phyloP scores from a whole-genome alignment of 2,888 invertebrate genomes.

The Agrochola macilenta region DNA sequence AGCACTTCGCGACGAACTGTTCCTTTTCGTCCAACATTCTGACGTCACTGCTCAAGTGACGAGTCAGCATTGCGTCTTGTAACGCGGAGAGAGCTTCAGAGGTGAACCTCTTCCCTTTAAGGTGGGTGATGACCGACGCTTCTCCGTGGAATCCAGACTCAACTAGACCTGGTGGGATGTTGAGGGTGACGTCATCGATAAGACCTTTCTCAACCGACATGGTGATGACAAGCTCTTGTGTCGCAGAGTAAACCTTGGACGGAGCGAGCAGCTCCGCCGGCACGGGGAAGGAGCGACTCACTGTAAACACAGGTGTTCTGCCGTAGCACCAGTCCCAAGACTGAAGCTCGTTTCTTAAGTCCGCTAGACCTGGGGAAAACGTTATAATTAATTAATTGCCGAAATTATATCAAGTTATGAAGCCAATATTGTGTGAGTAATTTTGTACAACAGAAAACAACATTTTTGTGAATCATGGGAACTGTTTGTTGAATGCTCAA shows the following conservation, averaged over 20 bases:
- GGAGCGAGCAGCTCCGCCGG: slow-evolving; percentile 88
- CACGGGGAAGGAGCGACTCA: slow-evolving; percentile 92
- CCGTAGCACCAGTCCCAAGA: slow-evolving; percentile 98
- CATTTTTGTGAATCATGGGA: not conserved
- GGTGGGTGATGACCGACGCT: slow-evolving; percentile 92
- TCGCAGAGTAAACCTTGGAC: slow-evolving; percentile 80
- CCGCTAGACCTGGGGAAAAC: slow-evolving; percentile 91
- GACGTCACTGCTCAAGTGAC: slow-evolving; percentile 77
- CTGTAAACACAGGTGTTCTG: slow-evolving; percentile 95
- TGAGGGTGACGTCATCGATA: slow-evolving; percentile 92
- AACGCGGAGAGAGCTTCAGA: slow-evolving; percentile 91
- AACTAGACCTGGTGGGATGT: slow-evolving; percentile 91
- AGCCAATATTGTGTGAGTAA: not conserved
- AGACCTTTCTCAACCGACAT: slow-evolving; percentile 92
- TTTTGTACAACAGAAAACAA: not conserved
- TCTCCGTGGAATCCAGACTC: slow-evolving; percentile 91
- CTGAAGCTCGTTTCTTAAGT: slow-evolving; percentile 92
- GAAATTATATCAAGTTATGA: not conserved
- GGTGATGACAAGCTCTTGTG: slow-evolving; percentile 91
- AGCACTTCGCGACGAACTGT: slow-evolving; percentile 92
- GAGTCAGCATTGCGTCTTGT: slow-evolving; percentile 89
- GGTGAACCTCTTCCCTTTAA: slow-evolving; percentile 92
- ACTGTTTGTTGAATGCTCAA: not conserved
- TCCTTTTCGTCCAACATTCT: slow-evolving; percentile 89
- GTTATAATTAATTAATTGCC: slow-evolving; percentile 3